phyloP scores from a whole-genome alignment of 2,888 invertebrate species.

The Athalia rosae region DNA sequence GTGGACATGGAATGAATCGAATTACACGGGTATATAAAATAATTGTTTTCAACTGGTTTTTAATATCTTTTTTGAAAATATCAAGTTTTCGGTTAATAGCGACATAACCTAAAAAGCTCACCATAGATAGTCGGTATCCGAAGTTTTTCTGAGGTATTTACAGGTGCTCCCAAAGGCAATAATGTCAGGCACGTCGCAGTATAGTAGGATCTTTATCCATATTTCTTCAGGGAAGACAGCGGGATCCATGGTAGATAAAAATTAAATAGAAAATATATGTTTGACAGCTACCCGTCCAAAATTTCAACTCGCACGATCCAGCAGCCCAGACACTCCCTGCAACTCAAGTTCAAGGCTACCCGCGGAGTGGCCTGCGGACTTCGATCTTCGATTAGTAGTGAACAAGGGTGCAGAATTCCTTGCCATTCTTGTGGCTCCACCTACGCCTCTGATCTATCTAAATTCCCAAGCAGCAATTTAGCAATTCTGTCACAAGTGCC shows the following conservation, averaged over 20 bases:
- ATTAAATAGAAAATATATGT: constrained; percentile 34
- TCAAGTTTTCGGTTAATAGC: background rate
- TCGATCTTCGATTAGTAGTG: no score
- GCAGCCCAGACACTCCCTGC: background rate
- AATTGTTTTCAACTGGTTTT: no score
- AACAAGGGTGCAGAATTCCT: no score
- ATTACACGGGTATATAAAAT: no score
- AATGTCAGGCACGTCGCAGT: constrained; percentile 72
- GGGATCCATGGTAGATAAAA: constrained; percentile 67
- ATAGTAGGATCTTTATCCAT: constrained; percentile 72
- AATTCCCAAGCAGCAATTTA: no score
- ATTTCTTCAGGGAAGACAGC: constrained; percentile 72
- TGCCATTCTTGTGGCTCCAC: no score
- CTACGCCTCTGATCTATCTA: no score
- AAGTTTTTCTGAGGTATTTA: constrained; percentile 71
- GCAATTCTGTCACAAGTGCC: no score
- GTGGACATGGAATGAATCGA: no score
- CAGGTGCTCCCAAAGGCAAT: constrained; percentile 72
- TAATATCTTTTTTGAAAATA: background rate
- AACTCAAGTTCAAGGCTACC: constrained; percentile 48
- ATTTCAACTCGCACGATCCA: background rate
- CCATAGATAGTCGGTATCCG: constrained; percentile 72
- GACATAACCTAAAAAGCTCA: constrained; percentile 65
- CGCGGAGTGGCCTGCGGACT: no score
- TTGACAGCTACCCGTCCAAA: constrained; percentile 33